Percentiles rank a stretch among this genome's conserved stretches.
These are phyloP conservation scores for Ditula angustiorana DNA, from an alignment of 2,888 invertebrate species.

Conservation along the genomic window DNA sequence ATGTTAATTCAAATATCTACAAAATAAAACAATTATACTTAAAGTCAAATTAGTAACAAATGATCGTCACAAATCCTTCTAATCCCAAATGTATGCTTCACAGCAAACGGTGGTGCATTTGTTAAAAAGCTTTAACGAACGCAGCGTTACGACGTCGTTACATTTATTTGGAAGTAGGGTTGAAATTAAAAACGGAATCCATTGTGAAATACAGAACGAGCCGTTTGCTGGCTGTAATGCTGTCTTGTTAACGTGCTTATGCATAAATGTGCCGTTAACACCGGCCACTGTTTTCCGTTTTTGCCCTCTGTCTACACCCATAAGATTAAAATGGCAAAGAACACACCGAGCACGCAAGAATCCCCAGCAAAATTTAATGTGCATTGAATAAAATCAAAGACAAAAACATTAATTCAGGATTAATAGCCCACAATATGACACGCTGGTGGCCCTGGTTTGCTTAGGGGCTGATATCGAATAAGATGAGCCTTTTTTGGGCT, in stretches of 20 bases:
- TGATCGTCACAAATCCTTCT: not conserved
- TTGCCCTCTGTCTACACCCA: conserved; percentile 25
- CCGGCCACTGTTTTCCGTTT: conserved; percentile 46
- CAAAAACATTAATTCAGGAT: too few relatives aligned
- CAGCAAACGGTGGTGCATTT: conserved; percentile 4
- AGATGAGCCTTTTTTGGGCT: too few relatives aligned
- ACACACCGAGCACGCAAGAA: not conserved
- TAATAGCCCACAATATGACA: too few relatives aligned
- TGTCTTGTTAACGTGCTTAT: conserved; percentile 67
- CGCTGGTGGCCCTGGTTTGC: too few relatives aligned
- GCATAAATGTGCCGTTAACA: conserved; percentile 70
- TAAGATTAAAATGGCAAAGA: conserved; percentile 19
- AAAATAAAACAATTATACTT: not conserved
- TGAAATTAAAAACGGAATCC: conserved; percentile 71
- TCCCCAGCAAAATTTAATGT: not conserved
- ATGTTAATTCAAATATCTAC: too few relatives aligned
- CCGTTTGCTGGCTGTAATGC: conserved; percentile 68
- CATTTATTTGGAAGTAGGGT: conserved; percentile 47
- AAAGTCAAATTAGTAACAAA: conserved; percentile 5
- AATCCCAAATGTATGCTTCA: conserved; percentile 9
- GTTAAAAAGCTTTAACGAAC: conserved; percentile 15
- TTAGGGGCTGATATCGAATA: too few relatives aligned
- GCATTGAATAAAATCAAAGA: not conserved
- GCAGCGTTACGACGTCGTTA: conserved; percentile 11
- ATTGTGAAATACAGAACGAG: conserved; percentile 69